Conservation (phyloP, 2,113 vertebrate species). For the Aepyceros melampus region DNA sequence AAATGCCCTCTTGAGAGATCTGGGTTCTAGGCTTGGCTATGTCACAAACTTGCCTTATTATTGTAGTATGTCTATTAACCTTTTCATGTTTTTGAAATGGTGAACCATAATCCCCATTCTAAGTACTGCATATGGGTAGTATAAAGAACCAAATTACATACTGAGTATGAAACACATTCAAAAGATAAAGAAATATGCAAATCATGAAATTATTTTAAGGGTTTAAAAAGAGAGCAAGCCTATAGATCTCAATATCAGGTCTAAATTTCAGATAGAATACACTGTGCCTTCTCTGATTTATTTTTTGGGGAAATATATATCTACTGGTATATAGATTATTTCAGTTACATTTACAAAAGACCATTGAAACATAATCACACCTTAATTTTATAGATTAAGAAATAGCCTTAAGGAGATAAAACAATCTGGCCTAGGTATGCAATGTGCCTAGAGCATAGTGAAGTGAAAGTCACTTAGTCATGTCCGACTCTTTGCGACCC, state of each 20-base stretch:
- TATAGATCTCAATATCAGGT: background rate
- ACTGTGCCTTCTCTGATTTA: background rate
- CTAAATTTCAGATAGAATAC: background rate
- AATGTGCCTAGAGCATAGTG: background rate
- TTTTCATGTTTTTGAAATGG: background rate
- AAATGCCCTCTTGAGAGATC: background rate
- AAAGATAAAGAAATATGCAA: background rate
- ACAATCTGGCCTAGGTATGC: background rate
- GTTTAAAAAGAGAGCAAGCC: background rate
- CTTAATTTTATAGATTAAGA: background rate
- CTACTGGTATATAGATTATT: background rate
- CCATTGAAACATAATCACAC: background rate
- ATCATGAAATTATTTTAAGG: background rate
- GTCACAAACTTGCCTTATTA: background rate
- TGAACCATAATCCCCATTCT: background rate
- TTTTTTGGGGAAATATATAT: background rate
- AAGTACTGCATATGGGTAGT: background rate
- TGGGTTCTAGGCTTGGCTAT: conserved; percentile 10
- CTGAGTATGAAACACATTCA: background rate
- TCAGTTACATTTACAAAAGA: background rate
- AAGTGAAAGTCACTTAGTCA: background rate
- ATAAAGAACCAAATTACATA: background rate
- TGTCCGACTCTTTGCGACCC: background rate
- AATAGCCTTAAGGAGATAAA: background rate
- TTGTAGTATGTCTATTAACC: background rate